These are phyloP conservation scores for Illadopsis cleaveri DNA, from an alignment of 2,113 vertebrate species.

Conservation along the genomic window DNA sequence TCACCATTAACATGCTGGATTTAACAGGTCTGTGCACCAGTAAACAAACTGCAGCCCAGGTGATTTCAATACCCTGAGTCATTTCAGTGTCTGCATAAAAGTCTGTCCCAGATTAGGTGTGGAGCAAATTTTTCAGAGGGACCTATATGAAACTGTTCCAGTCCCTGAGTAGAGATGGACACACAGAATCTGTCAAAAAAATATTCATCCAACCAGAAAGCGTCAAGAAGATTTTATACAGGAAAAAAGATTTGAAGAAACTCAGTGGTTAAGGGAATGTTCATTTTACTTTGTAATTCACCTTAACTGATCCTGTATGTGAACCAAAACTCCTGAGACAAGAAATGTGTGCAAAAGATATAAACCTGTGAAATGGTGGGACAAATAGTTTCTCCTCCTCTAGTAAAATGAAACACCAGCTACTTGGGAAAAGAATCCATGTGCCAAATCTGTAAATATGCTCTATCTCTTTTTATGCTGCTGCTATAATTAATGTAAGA, in stretches of 20 bases:
- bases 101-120: not conserved
- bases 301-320: not conserved
- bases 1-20: not conserved
- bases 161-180: not conserved
- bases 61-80: not conserved
- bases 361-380: not conserved
- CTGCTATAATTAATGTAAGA: conserved; percentile 54
- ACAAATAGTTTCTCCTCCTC: conserved; percentile 2
- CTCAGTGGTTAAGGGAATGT: not conserved
- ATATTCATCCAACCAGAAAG: not conserved
- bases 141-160: not conserved
- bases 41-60: not conserved
- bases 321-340: not conserved
- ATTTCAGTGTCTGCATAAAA: not conserved
- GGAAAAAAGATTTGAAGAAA: not conserved
- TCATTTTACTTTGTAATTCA: conserved; percentile 30
- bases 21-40: not conserved
- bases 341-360: not conserved
- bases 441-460: conserved; percentile 24
- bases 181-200: not conserved
- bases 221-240: not conserved
- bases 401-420: not conserved
- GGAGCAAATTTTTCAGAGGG: not conserved
- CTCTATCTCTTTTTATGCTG: conserved; percentile 41
- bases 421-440: not conserved